Evolutionary conservation across 2,113 vertebrate genomes (phyloP), one percentile per base, ranked within the genome.

Genomic region (Prunella himalayana): DNA sequence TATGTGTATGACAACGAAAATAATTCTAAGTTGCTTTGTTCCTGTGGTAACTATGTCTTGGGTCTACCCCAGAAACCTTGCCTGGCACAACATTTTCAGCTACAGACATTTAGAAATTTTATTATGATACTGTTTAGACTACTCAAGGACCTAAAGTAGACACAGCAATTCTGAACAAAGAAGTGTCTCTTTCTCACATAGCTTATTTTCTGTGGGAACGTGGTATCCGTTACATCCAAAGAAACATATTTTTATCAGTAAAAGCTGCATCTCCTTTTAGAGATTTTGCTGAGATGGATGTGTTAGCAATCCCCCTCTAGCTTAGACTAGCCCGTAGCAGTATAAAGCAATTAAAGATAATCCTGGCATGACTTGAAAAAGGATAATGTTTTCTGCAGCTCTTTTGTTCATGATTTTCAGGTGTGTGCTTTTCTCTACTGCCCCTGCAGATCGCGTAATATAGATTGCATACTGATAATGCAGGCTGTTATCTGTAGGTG

Each of bases 311-410:
- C 21, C 47, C 33, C 79, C 76, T 86, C 54, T 59, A 72, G 30
- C 76, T 94, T 87, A 90, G 42, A 64, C 63, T 66, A 83, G 68
- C 71, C 82, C 33, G 56, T 83, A 93, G 68, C 68, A 90, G 35
- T 65, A 86, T 44, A 90, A 93, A 81, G 68, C 76, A 94, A 94
- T 94, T 95, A 96, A 92, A 95, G 88, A 71, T 88, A 93, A 92
- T 90, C 47, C 69, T 71, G 33, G 22, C 56, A 68, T 75, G 47
- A 24, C 72, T 94, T 88, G 64, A 86, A 96, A 94, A 96, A 86
- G 31, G 54, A 73, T 91, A 82, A 61, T 81, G 47, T 84, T 95
- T 95, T 93, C 77, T 86, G 56, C 37, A 73, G 35, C 13, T 53
- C 47, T 90, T 95, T 95, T 93, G 47, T 90, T 86, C 82, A 27